A percentile compares a stretch with the other conserved stretches of the same genome.
These are phyloP conservation scores for Camelus bactrianus DNA, from an alignment of 2,113 vertebrate genomes.

Conservation along the genomic window DNA sequence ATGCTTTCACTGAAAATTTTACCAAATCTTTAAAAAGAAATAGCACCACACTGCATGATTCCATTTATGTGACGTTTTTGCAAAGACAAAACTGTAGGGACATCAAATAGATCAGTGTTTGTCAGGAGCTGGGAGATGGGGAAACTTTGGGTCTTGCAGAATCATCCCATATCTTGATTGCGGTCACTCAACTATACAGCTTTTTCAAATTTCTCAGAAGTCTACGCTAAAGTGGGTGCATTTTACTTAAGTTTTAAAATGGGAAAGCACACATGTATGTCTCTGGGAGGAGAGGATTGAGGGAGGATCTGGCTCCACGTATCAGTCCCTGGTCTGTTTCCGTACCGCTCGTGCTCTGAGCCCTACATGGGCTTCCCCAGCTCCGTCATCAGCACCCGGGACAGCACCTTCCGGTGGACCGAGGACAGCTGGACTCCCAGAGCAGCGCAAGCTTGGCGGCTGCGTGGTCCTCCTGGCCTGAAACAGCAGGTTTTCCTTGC, in stretches of 20 bases:
- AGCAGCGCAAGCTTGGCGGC: neutral
- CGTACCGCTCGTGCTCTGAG: fast-evolving
- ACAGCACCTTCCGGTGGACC: neutral
- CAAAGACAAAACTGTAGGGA: neutral
- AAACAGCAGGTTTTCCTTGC: neutral
- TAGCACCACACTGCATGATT: neutral
- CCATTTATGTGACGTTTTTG: neutral
- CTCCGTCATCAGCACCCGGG: neutral
- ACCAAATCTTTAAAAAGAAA: too few relatives aligned
- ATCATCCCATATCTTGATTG: neutral
- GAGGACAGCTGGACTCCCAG: neutral
- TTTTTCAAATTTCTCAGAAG: neutral
- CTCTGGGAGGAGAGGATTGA: neutral
- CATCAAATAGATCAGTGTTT: neutral
- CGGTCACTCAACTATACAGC: neutral
- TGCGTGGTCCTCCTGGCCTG: neutral
- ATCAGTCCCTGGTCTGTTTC: neutral
- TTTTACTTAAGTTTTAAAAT: neutral
- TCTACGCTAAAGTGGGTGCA: neutral
- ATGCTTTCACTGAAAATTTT: too few relatives aligned
- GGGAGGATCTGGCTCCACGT: neutral
- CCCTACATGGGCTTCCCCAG: neutral
- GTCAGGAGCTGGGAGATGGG: neutral
- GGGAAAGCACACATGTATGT: neutral
- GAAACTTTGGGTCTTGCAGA: neutral